Evolutionary conservation across 2,888 invertebrate species (phyloP), one percentile per base, ranked within the genome.

Genomic region (Clanis bilineata): DNA sequence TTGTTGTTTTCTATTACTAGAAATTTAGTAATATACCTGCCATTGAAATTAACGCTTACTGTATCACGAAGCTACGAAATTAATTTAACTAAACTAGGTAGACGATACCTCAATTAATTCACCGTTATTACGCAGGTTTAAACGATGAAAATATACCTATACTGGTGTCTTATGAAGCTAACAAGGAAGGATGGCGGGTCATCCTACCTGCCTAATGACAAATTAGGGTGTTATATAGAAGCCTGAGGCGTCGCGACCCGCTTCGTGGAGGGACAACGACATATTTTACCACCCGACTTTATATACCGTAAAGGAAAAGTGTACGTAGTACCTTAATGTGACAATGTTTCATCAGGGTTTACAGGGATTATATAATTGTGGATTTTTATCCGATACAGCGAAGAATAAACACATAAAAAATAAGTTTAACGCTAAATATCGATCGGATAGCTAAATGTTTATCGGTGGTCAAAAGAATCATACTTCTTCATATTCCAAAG

Each of bases 111-210:
- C 15, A 51, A 51, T 32, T 32, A 32, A 15, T n/a, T n/a, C n/a
- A 28, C 15, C 32, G 2, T 25, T 51, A 51, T 51, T 25, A 15
- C 6, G n/a, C 10, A 32, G 18, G 23, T 45, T n/a, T n/a, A n/a
- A n/a, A n/a, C n/a, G n/a, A 32, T 32, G 28, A 23, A 22, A 3
- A 23, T 44, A 4, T 44, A 22, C 21, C 5, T 18, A 10, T 4
- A 23, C 1, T 10, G 18, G 10, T 44, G 12, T 44, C 23, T 44
- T 41, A 47, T 51, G 39, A 57, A 60, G 55, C 47, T 58, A 62
- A 62, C 59, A 55, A 60, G 41, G 39, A 41, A 57, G 62, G 62
- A 18, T 7, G 58, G 43, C 23, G 15, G 56, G 51, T 38, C 44
- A 57, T 56, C 38, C 44, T 45, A 57, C 59, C 55, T 59, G 59